A percentile compares a stretch with the other conserved stretches of the same genome.
Evolutionary conservation across 2,888 invertebrate species (phyloP).

Genomic region (Lomographa bimaculata): DNA sequence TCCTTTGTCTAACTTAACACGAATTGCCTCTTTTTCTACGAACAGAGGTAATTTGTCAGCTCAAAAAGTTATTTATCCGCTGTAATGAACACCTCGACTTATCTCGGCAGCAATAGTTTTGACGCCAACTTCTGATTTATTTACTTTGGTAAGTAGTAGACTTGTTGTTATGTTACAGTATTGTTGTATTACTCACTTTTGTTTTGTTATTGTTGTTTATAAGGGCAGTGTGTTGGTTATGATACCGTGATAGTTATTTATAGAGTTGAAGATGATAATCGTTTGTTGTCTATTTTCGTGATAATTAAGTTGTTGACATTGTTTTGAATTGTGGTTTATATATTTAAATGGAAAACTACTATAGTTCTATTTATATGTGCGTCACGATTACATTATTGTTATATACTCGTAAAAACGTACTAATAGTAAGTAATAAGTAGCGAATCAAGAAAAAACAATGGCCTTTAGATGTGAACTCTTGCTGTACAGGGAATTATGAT

Average conservation of each 20-base stretch:
- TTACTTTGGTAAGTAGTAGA: slow-evolving; percentile 47
- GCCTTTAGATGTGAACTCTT: too few species aligned
- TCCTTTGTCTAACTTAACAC: too few species aligned
- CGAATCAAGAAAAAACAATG: too few species aligned
- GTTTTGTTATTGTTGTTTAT: slow-evolving; percentile 22
- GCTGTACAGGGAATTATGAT: too few species aligned
- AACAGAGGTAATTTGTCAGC: slow-evolving; percentile 52
- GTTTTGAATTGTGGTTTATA: too few species aligned
- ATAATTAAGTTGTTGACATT: not conserved
- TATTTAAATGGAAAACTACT: too few species aligned
- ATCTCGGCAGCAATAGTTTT: slow-evolving; percentile 57
- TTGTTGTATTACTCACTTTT: slow-evolving; percentile 22
- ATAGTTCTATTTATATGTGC: too few species aligned
- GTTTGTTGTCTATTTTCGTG: not conserved
- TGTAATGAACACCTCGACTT: slow-evolving; percentile 66
- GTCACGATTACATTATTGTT: too few species aligned
- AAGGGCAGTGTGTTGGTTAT: slow-evolving; percentile 13
- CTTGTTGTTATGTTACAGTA: slow-evolving; percentile 27
- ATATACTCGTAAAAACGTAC: too few species aligned
- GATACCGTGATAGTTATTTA: slow-evolving; percentile 16
- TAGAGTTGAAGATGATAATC: slow-evolving; percentile 8
- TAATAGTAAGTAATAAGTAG: too few species aligned
- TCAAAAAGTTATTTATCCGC: slow-evolving; percentile 60
- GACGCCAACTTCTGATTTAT: slow-evolving; percentile 67
- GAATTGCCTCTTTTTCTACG: too few species aligned